Evolutionary conservation across 1,140 invertebrate species (phyloP), one percentile per base, ranked within the genome.

Genomic region (Steinernema khuongi): DNA sequence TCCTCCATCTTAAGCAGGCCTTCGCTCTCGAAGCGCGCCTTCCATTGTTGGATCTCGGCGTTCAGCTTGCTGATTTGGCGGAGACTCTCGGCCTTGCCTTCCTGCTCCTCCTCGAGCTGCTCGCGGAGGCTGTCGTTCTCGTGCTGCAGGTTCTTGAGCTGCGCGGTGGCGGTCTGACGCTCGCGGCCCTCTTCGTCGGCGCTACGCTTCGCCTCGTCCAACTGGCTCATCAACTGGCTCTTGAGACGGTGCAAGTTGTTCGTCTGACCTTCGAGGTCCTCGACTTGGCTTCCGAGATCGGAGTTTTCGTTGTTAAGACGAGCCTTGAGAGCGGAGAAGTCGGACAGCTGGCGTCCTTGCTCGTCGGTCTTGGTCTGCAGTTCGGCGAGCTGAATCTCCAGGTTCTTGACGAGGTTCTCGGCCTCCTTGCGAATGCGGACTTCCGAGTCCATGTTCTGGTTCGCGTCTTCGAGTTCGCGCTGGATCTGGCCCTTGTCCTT

Each of bases 11-110:
- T 90, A 75, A 94, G 93, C 79, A 97, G 90, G 83, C 95, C 95
- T 87, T 97, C 94, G 82, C 92, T 92, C 86, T 98, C 95, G 90
- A 95, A 97, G 87, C 97, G 97, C 86, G 93, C 91, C 80, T 94
- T 90, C 95, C 94, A 97, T 70, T 95, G 87, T 88, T 97, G 94
- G 66, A 85, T 84, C 87, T 97, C 96, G 82, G 92, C 94, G 85
- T 97, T 97, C 79, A 94, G 92, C 89, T 98, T 98, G 90, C 93
- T 94, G 80, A 99, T 89, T 88, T 97, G 94, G 85, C 96, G 90
- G 87, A 97, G 94, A 74, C 90, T 77, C 73, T 90, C 90, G 43
- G 84, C 78, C 74, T 87, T 87, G 72, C 79, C 84, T 73, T 88
- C 88, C 87, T 96, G 94, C 87, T 99, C 96, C 86, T 99, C 96